Evolutionary conservation across 2,113 vertebrate species (phyloP).

Genomic region (Pyrgilauda ruficollis): DNA sequence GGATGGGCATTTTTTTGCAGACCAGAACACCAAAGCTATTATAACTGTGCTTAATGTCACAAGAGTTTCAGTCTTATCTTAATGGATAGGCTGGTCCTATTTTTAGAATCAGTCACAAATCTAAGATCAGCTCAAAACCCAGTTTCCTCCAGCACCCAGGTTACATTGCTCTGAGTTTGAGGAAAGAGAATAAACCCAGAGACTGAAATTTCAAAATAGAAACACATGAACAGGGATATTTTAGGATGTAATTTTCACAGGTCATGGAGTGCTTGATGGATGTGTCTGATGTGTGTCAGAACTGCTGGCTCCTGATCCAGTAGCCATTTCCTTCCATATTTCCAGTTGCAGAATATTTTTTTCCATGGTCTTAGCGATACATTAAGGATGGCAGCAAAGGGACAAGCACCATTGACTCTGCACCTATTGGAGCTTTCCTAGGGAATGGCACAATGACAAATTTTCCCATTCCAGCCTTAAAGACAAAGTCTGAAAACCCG

Average conservation of each 20-base stretch:
- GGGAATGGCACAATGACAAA: not conserved
- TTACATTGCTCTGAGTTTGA: not conserved
- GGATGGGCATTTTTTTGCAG: not conserved
- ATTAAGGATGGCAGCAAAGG: not conserved
- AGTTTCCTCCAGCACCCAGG: not conserved
- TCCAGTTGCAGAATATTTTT: not conserved
- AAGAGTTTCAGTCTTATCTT: slow-evolving; percentile 26
- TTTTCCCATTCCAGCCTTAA: not conserved
- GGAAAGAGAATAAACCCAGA: not conserved
- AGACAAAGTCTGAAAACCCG: not conserved
- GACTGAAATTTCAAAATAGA: not conserved
- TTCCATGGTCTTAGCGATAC: not conserved
- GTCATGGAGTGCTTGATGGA: not conserved
- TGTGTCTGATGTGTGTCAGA: not conserved
- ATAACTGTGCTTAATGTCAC: not conserved
- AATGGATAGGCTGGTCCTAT: not conserved
- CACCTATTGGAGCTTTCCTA: not conserved
- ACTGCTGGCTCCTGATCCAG: not conserved
- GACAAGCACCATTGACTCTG: not conserved
- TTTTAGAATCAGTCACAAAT: slow-evolving; percentile 30
- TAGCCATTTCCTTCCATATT: not conserved
- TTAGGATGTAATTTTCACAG: slow-evolving; percentile 1
- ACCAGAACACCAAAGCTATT: not conserved
- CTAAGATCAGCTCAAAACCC: not conserved
- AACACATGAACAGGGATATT: not conserved